phyloP scores from a whole-genome alignment of 2,888 invertebrate genomes.

The Tachystola acroxantha region DNA sequence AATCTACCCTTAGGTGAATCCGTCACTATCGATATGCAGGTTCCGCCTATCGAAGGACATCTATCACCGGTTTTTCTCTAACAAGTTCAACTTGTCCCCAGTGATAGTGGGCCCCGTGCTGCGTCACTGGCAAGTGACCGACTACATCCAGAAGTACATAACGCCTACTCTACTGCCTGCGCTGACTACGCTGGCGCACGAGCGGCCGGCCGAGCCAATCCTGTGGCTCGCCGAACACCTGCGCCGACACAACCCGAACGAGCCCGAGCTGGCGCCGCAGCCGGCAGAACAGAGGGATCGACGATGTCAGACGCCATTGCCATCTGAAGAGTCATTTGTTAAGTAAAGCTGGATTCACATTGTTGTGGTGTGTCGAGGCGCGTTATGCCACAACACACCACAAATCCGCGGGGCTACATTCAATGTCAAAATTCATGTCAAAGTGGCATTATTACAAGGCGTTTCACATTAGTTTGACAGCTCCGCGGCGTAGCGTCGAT shows the following conservation, averaged over 20 bases:
- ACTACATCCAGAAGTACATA: slow-evolving; percentile 83
- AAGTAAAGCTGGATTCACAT: no score
- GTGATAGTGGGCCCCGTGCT: slow-evolving; percentile 87
- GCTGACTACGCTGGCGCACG: slow-evolving; percentile 81
- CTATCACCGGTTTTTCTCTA: not conserved
- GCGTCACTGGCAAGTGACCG: slow-evolving; percentile 78
- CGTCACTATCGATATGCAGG: no score
- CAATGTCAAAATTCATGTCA: no score
- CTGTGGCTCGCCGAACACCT: slow-evolving; percentile 89
- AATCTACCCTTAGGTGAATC: no score
- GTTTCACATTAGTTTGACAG: no score
- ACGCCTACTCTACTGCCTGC: slow-evolving; percentile 81
- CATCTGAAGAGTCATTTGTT: slow-evolving; percentile 32
- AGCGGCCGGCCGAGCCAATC: slow-evolving; percentile 86
- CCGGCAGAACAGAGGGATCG: slow-evolving; percentile 32
- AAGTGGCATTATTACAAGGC: no score
- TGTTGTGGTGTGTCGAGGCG: no score
- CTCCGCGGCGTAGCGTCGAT: no score
- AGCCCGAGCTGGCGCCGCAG: slow-evolving; percentile 68
- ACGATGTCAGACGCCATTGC: slow-evolving; percentile 50
- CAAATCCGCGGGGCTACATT: no score
- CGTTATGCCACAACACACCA: no score
- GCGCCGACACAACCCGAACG: slow-evolving; percentile 85
- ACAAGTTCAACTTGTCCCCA: slow-evolving; percentile 39
- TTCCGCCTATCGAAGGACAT: no score